Conservation (phyloP, 2,888 invertebrate species). For the Chymomyza procnemis region DNA sequence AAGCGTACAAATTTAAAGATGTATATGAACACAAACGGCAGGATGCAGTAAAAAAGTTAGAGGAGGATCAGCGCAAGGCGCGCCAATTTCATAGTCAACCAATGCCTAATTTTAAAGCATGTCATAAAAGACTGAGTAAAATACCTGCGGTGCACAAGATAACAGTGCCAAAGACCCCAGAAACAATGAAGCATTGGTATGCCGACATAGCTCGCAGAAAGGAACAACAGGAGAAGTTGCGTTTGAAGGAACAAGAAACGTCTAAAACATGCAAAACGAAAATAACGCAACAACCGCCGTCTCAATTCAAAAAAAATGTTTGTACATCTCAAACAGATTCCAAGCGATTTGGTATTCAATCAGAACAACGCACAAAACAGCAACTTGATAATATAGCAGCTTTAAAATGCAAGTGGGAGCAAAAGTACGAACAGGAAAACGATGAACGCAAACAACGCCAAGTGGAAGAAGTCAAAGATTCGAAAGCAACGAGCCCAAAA, state of each 20-base stretch:
- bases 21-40: conserved; percentile 70
- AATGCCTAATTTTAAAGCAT: conserved; percentile 66
- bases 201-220: neutral
- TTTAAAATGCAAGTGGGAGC: neutral
- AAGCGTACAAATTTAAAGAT: conserved; percentile 68
- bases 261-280: neutral
- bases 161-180: conserved; percentile 71
- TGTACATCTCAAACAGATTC: neutral
- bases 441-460: neutral
- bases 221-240: neutral
- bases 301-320: neutral
- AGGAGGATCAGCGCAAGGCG: conserved; percentile 72
- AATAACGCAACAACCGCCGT: neutral
- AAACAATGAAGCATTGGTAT: neutral
- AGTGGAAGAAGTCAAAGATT: neutral
- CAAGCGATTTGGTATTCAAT: neutral
- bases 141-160: conserved; percentile 46
- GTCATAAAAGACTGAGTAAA: conserved; percentile 43
- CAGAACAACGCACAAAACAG: neutral
- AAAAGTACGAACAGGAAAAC: neutral
- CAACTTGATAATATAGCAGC: neutral
- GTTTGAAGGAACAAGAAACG: neutral
- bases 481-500: no score
- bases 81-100: conserved; percentile 76
- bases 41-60: conserved; percentile 45